These are phyloP conservation scores for Pangasius larnaudii DNA, from an alignment of 2,797 vertebrate species.

Conservation along the genomic window DNA sequence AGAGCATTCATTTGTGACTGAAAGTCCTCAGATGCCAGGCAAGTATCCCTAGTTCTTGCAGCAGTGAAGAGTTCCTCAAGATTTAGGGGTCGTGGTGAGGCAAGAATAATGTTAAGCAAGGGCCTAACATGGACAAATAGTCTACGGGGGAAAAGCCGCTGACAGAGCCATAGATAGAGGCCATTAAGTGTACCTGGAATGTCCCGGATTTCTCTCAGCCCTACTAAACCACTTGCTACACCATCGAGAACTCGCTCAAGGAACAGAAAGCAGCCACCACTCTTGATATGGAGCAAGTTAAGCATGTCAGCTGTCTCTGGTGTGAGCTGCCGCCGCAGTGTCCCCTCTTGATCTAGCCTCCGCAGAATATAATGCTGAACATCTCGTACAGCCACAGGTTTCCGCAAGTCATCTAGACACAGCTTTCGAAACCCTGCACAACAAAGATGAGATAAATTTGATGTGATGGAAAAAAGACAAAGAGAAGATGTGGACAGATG, in stretches of 20 bases:
- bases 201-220: slow-evolving; percentile 80
- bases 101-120: slow-evolving; percentile 78
- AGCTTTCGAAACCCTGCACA: slow-evolving; percentile 77
- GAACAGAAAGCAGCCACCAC: slow-evolving; percentile 83
- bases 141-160: slow-evolving; percentile 78
- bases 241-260: slow-evolving; percentile 83
- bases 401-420: slow-evolving; percentile 81
- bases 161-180: slow-evolving; percentile 87
- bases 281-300: slow-evolving; percentile 85
- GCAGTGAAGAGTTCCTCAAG: slow-evolving; percentile 72
- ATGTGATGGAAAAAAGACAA: slow-evolving; percentile 14
- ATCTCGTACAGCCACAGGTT: slow-evolving; percentile 75
- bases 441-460: neutral
- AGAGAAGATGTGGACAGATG: slow-evolving; percentile 12
- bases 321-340: slow-evolving; percentile 79
- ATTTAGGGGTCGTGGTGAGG: slow-evolving; percentile 72
- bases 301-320: slow-evolving; percentile 83
- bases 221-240: slow-evolving; percentile 73
- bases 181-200: slow-evolving; percentile 85
- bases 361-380: slow-evolving; percentile 85
- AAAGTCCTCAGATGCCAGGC: slow-evolving; percentile 70
- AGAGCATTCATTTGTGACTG: slow-evolving; percentile 70
- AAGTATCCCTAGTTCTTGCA: slow-evolving; percentile 70
- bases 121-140: slow-evolving; percentile 74
- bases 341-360: slow-evolving; percentile 76